These are phyloP conservation scores for Typhlichthys eigenmanni DNA, from an alignment of 2,797 vertebrate genomes.

Conservation along the genomic window DNA sequence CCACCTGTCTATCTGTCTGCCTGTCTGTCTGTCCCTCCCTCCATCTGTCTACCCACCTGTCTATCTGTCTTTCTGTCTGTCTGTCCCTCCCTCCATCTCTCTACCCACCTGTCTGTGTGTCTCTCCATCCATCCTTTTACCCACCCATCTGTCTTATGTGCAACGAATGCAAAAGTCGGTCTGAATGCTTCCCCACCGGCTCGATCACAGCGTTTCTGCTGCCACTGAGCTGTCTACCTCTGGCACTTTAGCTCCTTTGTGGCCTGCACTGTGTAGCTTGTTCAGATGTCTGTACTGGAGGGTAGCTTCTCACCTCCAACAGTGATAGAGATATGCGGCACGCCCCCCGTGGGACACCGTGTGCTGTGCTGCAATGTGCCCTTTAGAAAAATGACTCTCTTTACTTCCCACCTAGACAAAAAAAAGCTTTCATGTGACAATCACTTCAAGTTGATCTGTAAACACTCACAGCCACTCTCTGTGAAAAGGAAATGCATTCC, in stretches of 20 bases:
- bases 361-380: slow-evolving; percentile 17
- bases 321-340: slow-evolving; percentile 21
- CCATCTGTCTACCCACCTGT: too few relatives aligned
- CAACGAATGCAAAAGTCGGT: slow-evolving; percentile 30
- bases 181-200: slow-evolving; percentile 29
- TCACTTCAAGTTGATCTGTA: background rate
- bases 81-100: too few relatives aligned
- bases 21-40: too few relatives aligned
- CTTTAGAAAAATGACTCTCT: slow-evolving; percentile 30
- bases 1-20: too few relatives aligned
- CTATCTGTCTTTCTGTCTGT: background rate
- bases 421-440: slow-evolving; percentile 18
- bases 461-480: background rate
- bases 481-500: background rate
- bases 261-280: slow-evolving; percentile 39
- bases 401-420: slow-evolving; percentile 28
- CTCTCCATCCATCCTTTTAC: too few relatives aligned
- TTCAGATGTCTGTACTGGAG: slow-evolving; percentile 50
- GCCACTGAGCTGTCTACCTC: slow-evolving; percentile 31
- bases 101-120: too few relatives aligned
- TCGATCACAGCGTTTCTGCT: slow-evolving; percentile 38
- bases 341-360: slow-evolving; percentile 22
- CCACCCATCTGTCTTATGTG: too few relatives aligned
- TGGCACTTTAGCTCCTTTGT: slow-evolving; percentile 29
- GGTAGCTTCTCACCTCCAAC: slow-evolving; percentile 22